Evolutionary conservation across 2,797 vertebrate species (phyloP), one percentile per base, ranked within the genome.

Genomic region (Rousettus madagascariensis): DNA sequence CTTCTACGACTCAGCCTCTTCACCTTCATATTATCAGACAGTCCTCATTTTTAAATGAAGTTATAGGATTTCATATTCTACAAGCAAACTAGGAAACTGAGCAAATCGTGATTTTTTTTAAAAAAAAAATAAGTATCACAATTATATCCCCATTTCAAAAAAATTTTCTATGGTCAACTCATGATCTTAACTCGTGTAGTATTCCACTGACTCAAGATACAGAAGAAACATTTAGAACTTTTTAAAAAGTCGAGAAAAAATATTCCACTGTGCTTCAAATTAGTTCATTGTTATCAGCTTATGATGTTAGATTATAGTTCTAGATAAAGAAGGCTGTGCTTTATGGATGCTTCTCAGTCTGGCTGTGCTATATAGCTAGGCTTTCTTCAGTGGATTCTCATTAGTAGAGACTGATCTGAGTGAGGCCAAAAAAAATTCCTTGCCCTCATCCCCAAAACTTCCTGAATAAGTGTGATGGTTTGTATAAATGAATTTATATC

Each of bases 1-100:
- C 57, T 87, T 63, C 33, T 61, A 71, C 3, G 13, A 59, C 16
- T 85, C 30, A 57, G 22, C 3, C 75, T 74, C 36, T 46, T 20
- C 0, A 74, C 33, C 6, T 69, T 80, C n/a, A 65, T 41, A 69
- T 33, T 82, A 88, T 15, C 57, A 49, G 19, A 46, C 3, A 24
- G 38, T 49, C 86, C 16, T 61, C 74, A 53, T 63, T 74, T 93
- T 93, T 75, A 78, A 86, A 41, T 68, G 80, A 85, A 92, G 30
- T 91, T 79, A 74, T 1, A 26, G 22, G 16, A 46, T 38, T 75
- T 6, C 7, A 30, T 63, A 24, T 38, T 80, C n/a, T 69, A 30
- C 17, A 36, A 5, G 8, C 49, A 83, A 83, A 75, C 30, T 41
- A 43, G 19, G 69, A 74, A 38, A 69, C 1, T 46, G 61, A 87